Evolutionary conservation across 1,140 invertebrate species (phyloP).

Genomic region (Glomeris maerens): DNA sequence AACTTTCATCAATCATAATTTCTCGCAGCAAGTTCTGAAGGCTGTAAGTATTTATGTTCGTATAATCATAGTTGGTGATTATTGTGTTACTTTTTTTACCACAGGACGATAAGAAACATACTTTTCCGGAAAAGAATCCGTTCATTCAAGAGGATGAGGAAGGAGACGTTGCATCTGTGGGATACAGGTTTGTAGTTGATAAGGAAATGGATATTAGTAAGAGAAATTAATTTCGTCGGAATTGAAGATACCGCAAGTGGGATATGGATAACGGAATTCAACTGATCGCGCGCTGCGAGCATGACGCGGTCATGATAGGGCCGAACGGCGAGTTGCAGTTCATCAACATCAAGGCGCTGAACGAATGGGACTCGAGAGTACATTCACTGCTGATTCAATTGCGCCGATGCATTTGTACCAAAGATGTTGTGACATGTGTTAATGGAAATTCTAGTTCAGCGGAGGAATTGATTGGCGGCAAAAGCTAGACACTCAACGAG

Average conservation of each 20-base stretch:
- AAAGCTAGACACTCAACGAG: conserved; percentile 91
- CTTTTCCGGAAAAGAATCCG: conserved; percentile 84
- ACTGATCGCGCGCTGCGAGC: conserved; percentile 85
- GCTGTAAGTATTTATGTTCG: conserved; percentile 29
- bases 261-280: conserved; percentile 85
- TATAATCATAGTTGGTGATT: conserved; percentile 8
- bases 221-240: conserved; percentile 14
- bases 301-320: conserved; percentile 84
- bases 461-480: conserved; percentile 97
- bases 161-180: conserved; percentile 79
- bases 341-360: conserved; percentile 91
- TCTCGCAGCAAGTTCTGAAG: conserved; percentile 86
- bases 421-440: conserved; percentile 8
- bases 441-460: conserved; percentile 40
- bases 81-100: conserved; percentile 10
- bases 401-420: conserved; percentile 6
- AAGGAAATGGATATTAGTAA: neutral
- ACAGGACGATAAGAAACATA: conserved; percentile 58
- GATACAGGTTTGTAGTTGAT: conserved; percentile 47
- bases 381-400: conserved; percentile 14
- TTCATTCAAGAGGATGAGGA: conserved; percentile 76
- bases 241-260: conserved; percentile 73
- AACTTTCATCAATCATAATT: conserved; percentile 99
- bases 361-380: conserved; percentile 95
- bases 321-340: conserved; percentile 83